These are phyloP conservation scores for Cathartes aura DNA, from an alignment of 2,113 vertebrate genomes.

Conservation along the genomic window DNA sequence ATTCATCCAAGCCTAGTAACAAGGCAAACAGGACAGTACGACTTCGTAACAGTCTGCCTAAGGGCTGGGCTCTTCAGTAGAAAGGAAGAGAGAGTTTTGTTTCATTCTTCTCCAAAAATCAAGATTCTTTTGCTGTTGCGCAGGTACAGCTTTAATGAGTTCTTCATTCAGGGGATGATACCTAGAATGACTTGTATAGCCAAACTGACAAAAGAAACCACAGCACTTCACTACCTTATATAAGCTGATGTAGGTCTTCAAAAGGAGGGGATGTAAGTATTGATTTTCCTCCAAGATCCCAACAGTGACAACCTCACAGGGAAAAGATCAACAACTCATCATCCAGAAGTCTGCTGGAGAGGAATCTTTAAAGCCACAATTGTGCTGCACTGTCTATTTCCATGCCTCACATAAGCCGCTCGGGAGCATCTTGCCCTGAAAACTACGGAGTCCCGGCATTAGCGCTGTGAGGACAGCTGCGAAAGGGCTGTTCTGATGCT, in stretches of 20 bases:
- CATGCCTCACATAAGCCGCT: neutral
- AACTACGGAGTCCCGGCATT: neutral
- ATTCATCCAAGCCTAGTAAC: neutral
- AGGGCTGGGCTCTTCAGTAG: neutral
- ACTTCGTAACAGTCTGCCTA: neutral
- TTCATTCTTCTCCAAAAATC: neutral
- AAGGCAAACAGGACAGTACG: neutral
- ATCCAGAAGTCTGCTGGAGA: neutral
- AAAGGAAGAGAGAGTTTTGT: neutral
- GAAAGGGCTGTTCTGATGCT: neutral
- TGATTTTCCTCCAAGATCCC: neutral
- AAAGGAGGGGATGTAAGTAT: neutral
- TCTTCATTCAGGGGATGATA: neutral
- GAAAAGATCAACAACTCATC: neutral
- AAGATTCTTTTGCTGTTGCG: neutral
- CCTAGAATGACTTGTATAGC: neutral
- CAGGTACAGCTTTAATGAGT: neutral
- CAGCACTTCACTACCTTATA: neutral
- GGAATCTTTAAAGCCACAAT: neutral
- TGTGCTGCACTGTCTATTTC: neutral
- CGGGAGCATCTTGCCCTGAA: neutral
- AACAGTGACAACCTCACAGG: neutral
- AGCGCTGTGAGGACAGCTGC: rapidly evolving
- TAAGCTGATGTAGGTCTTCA: neutral
- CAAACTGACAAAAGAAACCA: neutral